Evolutionary conservation across 2,888 invertebrate species (phyloP).

Genomic region (Sialis lutaria): DNA sequence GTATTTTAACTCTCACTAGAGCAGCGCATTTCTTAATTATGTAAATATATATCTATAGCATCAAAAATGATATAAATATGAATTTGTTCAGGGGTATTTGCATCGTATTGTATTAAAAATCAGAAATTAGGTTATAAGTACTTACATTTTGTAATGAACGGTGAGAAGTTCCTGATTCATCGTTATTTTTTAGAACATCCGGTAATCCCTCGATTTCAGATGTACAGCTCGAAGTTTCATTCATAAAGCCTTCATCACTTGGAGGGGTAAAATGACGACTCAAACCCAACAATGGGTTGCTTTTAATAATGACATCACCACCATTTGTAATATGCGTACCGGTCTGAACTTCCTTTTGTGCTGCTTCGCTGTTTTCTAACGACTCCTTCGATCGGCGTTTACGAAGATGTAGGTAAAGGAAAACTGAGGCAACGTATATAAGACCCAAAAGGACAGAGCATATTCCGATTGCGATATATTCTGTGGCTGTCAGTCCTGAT

Average conservation of each 20-base stretch:
- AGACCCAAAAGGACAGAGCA: constrained; percentile 72
- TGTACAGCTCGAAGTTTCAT: constrained; percentile 37
- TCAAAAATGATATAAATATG: too few relatives aligned
- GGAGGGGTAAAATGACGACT: constrained; percentile 38
- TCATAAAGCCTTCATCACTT: constrained; percentile 12
- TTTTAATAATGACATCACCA: constrained; percentile 58
- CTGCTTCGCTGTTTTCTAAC: constrained; percentile 20
- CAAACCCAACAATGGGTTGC: constrained; percentile 50
- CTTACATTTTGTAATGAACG: not conserved
- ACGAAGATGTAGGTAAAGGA: constrained; percentile 62
- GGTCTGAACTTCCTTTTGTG: constrained; percentile 13
- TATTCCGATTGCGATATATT: constrained; percentile 70
- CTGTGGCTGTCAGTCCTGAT: constrained; percentile 49
- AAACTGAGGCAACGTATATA: constrained; percentile 72
- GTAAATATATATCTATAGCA: too few relatives aligned
- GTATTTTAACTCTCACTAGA: too few relatives aligned
- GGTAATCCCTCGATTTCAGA: constrained; percentile 46
- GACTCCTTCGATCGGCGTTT: constrained; percentile 30
- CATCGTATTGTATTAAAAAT: too few relatives aligned
- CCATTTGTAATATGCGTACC: constrained; percentile 19
- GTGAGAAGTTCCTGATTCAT: constrained; percentile 11
- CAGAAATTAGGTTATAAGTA: not conserved
- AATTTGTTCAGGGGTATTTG: too few relatives aligned
- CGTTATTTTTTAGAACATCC: constrained; percentile 23
- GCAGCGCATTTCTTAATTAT: too few relatives aligned